phyloP scores from a whole-genome alignment of 92 coral and sea anemone genomes.

The Blastomussa wellsi region DNA sequence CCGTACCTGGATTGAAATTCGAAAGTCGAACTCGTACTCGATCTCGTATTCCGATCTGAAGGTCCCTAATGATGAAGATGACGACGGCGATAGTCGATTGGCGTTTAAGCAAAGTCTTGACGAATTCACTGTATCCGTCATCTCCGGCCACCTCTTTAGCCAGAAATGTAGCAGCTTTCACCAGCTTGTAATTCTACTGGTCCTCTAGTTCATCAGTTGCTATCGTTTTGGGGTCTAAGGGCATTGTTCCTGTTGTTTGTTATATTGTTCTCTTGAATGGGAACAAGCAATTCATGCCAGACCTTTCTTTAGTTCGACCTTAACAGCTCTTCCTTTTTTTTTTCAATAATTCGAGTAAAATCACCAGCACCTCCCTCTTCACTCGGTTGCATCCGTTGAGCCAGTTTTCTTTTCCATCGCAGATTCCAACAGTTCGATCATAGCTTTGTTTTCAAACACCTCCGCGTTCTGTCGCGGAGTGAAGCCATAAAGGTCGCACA shows the following conservation, averaged over 20 bases:
- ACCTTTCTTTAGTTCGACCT: neutral
- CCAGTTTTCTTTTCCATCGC: constrained; percentile 12
- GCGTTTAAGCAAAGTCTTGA: neutral
- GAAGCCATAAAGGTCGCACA: constrained; percentile 76
- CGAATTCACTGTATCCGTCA: neutral
- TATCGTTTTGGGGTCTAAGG: too few relatives aligned
- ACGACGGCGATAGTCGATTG: too few relatives aligned
- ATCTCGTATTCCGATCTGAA: too few relatives aligned
- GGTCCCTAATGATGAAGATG: too few relatives aligned
- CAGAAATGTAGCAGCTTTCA: neutral
- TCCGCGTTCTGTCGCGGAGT: constrained; percentile 78
- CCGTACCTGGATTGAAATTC: too few relatives aligned
- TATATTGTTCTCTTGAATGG: too few relatives aligned
- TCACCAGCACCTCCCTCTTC: neutral
- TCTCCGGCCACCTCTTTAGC: neutral
- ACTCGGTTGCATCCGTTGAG: neutral
- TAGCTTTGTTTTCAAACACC: constrained; percentile 57
- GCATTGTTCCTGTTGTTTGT: too few relatives aligned
- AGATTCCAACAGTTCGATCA: constrained; percentile 43
- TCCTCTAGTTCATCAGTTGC: too few relatives aligned
- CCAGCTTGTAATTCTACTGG: too few relatives aligned
- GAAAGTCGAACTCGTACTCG: too few relatives aligned
- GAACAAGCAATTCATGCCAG: neutral
- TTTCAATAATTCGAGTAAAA: neutral
- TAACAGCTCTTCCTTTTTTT: neutral